Conservation (phyloP, 2,113 vertebrate species). For the Ranitomeya variabilis region DNA sequence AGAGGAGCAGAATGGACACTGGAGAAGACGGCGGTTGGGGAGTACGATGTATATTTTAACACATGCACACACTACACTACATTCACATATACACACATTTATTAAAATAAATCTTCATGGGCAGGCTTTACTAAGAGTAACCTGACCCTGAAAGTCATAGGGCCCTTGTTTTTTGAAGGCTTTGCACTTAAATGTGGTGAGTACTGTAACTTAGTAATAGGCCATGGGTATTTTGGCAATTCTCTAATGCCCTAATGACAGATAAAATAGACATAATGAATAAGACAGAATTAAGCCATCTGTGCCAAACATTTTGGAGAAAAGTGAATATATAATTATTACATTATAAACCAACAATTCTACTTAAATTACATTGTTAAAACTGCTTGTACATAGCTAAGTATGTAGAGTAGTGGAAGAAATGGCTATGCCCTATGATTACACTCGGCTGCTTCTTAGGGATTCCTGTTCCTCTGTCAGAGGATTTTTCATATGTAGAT, state of each 20-base stretch:
- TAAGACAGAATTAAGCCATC: background rate
- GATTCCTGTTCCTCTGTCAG: background rate
- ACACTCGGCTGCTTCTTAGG: background rate
- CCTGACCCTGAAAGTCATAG: background rate
- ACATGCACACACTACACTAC: too few relatives aligned
- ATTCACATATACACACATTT: too few relatives aligned
- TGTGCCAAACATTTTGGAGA: constrained; percentile 37
- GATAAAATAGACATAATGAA: background rate
- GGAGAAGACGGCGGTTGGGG: too few relatives aligned
- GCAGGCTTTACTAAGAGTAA: background rate
- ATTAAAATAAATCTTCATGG: too few relatives aligned
- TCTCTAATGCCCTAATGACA: background rate
- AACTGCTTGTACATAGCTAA: background rate
- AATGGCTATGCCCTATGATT: background rate
- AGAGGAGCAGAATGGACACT: too few relatives aligned
- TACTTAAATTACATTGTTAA: background rate
- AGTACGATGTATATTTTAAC: too few relatives aligned
- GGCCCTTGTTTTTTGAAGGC: background rate
- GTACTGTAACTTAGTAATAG: background rate
- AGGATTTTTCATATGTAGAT: constrained; percentile 19
- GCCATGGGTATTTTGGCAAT: background rate
- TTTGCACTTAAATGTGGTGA: background rate
- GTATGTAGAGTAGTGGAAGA: background rate
- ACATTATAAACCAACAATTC: background rate
- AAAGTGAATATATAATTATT: background rate